Conservation (phyloP, 2,113 vertebrate species). For the Polyodon spathula region DNA sequence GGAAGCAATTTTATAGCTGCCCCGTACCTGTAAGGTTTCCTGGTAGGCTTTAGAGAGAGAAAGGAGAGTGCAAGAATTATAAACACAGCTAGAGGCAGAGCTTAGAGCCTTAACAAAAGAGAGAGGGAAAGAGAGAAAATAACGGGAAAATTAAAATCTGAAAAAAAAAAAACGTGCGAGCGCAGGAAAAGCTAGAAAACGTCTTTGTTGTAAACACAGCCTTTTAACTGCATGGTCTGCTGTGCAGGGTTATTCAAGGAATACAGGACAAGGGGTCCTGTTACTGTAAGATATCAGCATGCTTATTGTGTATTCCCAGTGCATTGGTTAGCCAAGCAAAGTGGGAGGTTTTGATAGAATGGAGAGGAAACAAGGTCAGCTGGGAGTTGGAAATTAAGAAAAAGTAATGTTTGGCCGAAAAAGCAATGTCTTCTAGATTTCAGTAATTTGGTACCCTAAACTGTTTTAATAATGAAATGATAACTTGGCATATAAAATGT, state of each 20-base stretch:
- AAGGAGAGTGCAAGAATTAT: slow-evolving; percentile 55
- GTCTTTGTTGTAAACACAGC: background rate
- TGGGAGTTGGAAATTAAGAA: no score
- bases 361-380: no score
- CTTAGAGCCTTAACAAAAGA: slow-evolving; percentile 1
- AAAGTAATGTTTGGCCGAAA: no score
- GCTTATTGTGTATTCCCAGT: no score
- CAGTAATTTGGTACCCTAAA: no score
- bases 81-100: slow-evolving; percentile 27
- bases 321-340: no score
- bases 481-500: no score
- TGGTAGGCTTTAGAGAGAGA: slow-evolving; percentile 62
- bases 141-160: background rate
- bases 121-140: slow-evolving; percentile 9
- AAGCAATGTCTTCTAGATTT: no score
- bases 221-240: background rate
- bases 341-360: no score
- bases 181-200: background rate
- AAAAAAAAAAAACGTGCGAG: background rate
- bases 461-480: no score
- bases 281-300: no score
- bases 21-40: slow-evolving; percentile 54
- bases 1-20: slow-evolving; percentile 63
- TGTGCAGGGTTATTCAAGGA: background rate
- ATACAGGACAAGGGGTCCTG: background rate